These are phyloP conservation scores for Colossoma macropomum DNA, from an alignment of 2,113 vertebrate species.

Conservation along the genomic window DNA sequence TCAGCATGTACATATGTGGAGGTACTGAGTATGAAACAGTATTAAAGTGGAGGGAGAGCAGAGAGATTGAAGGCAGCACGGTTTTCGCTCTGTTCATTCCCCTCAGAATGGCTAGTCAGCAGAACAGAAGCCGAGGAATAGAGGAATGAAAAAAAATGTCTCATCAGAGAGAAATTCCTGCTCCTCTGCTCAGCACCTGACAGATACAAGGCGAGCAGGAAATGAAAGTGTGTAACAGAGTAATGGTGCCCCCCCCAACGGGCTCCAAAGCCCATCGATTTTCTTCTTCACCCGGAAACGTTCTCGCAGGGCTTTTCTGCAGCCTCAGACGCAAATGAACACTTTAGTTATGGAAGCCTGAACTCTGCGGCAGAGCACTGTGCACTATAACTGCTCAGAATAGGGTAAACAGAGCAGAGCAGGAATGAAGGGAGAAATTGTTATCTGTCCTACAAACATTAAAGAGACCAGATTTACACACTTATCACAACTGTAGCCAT, in stretches of 20 bases:
- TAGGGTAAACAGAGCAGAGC: no score
- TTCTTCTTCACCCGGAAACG: slow-evolving; percentile 20
- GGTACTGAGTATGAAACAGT: slow-evolving; percentile 1
- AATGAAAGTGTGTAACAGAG: slow-evolving; percentile 55
- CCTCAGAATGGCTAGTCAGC: slow-evolving; percentile 68
- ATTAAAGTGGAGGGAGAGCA: background rate
- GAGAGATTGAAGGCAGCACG: slow-evolving; percentile 34
- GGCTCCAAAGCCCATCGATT: slow-evolving; percentile 59
- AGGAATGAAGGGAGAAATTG: no score
- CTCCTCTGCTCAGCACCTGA: slow-evolving; percentile 56
- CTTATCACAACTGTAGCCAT: no score
- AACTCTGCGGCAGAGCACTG: background rate
- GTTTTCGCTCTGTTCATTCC: slow-evolving; percentile 36
- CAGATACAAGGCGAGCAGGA: slow-evolving; percentile 60
- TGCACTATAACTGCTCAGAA: no score
- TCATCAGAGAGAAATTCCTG: slow-evolving; percentile 62
- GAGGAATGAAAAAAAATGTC: slow-evolving; percentile 26
- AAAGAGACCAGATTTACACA: no score
- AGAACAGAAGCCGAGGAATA: slow-evolving; percentile 58
- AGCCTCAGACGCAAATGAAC: slow-evolving; percentile 62
- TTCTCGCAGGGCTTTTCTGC: slow-evolving; percentile 59
- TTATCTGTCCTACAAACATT: no score
- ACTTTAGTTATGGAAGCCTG: background rate
- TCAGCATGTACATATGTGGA: background rate
- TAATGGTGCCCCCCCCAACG: slow-evolving; percentile 18